Base-by-base conservation (phyloP, 2,113 vertebrate genomes). In the Phyllopteryx taeniolatus region DNA sequence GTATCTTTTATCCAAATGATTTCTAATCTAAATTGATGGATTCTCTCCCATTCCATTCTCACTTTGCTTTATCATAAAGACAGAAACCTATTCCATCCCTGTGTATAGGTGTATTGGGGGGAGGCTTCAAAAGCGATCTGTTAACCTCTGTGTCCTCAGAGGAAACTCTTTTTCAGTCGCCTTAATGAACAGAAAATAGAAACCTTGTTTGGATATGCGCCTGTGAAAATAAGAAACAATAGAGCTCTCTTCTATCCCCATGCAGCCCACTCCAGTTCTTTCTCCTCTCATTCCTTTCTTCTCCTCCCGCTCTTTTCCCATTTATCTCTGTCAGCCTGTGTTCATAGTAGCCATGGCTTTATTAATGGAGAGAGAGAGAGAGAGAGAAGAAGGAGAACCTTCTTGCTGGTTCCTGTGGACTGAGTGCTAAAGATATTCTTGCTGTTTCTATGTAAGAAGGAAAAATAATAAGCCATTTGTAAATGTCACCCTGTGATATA, bases 271-370 rank as follows among this genome's bases (percentile, higher is more conserved):
- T 83, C 39, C 8, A n/a, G 47, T 75, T 77, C 77, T 63, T 67
- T 57, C 46, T 53, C 12, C 19, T 67, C 74, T 84, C 71, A 68
- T 68, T 72, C 47, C 64, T 42, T 83, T 43, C 44, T 68, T 67
- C 65, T 64, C 69, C 67, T 33, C 43, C 22, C 63, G 49, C 62
- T 73, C 60, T 59, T 70, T 67, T 67, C 76, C 79, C 80, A 90
- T 91, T 90, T 85, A 88, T 92, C 88, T 88, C 77, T 54, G 72
- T 89, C 85, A 79, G 72, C 76, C 70, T 83, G 71, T 84, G 77
- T 35, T 72, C 79, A 81, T 73, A 76, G 82, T 83, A 74, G 70
- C 83, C 79, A 53, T 59, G 68, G 75, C 84, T 88, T 86, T 83
- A 70, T 75, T 83, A 77, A 79, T 75, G 71, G 76, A 79, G 61